Conservation (phyloP, 2,113 vertebrate genomes). For the Oxygymnocypris stewartii region DNA sequence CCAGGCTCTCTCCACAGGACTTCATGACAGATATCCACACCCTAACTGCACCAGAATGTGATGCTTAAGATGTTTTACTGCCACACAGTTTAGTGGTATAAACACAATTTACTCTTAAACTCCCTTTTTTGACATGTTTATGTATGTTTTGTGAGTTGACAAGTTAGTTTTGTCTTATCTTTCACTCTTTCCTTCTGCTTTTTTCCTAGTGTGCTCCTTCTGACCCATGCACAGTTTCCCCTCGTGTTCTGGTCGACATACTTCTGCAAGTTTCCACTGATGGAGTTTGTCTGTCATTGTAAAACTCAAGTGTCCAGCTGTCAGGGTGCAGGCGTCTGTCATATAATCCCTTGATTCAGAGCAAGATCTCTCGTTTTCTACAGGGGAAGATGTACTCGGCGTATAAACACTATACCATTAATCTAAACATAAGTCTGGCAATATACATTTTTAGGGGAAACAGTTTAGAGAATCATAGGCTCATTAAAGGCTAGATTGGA, state of each 20-base stretch:
- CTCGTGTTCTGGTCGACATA: constrained; percentile 26
- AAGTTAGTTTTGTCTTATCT: neutral
- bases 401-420: constrained; percentile 59
- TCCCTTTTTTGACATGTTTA: constrained; percentile 15
- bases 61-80: constrained; percentile 33
- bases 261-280: constrained; percentile 44
- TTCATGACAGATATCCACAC: constrained; percentile 33
- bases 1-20: constrained; percentile 20
- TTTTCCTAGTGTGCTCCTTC: neutral
- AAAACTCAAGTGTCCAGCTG: constrained; percentile 55
- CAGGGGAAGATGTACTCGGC: constrained; percentile 48
- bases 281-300: constrained; percentile 53
- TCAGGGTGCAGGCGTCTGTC: constrained; percentile 53
- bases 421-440: constrained; percentile 58
- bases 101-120: constrained; percentile 6
- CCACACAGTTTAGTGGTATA: constrained; percentile 20
- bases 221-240: constrained; percentile 9
- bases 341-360: constrained; percentile 60
- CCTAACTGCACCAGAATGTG: constrained; percentile 7
- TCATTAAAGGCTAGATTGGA: constrained; percentile 54
- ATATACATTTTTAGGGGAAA: constrained; percentile 55
- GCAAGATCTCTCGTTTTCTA: constrained; percentile 30
- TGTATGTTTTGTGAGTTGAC: constrained; percentile 12
- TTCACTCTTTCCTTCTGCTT: neutral
- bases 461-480: constrained; percentile 54